A percentile compares a stretch with the other conserved stretches of the same genome.
phyloP scores from a whole-genome alignment of 2,113 vertebrate species.

The Scopus umbretta region DNA sequence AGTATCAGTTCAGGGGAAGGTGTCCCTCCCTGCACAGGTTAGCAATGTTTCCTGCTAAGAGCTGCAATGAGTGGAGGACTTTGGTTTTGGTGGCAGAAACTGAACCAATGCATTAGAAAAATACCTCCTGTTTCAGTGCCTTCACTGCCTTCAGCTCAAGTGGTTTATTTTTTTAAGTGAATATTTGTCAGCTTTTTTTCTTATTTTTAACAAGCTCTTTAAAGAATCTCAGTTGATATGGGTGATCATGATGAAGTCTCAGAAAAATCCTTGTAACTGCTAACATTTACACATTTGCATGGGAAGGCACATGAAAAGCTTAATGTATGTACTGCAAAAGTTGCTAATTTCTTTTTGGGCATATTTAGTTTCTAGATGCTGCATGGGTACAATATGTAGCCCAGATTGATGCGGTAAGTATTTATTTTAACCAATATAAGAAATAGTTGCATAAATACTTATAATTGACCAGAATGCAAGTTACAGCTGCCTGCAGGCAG shows the following conservation, averaged over 20 bases:
- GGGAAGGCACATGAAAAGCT: neutral
- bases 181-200: neutral
- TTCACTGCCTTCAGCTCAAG: neutral
- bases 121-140: neutral
- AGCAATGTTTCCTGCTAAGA: neutral
- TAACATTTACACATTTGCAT: neutral
- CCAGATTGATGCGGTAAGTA: neutral
- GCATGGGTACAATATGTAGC: neutral
- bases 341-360: neutral
- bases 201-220: neutral
- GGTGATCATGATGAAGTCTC: neutral
- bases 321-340: neutral
- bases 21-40: neutral
- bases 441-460: neutral
- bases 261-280: neutral
- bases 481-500: neutral
- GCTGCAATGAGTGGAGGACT: neutral
- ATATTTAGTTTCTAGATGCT: neutral
- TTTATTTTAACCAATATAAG: constrained; percentile 4
- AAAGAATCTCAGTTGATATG: neutral
- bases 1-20: neutral
- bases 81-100: neutral
- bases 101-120: neutral
- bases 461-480: neutral
- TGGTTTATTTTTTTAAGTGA: neutral